Percentiles rank a stretch among this genome's conserved stretches.
These are phyloP conservation scores for Elysia crispata DNA, from an alignment of 2,888 invertebrate genomes.

Conservation along the genomic window DNA sequence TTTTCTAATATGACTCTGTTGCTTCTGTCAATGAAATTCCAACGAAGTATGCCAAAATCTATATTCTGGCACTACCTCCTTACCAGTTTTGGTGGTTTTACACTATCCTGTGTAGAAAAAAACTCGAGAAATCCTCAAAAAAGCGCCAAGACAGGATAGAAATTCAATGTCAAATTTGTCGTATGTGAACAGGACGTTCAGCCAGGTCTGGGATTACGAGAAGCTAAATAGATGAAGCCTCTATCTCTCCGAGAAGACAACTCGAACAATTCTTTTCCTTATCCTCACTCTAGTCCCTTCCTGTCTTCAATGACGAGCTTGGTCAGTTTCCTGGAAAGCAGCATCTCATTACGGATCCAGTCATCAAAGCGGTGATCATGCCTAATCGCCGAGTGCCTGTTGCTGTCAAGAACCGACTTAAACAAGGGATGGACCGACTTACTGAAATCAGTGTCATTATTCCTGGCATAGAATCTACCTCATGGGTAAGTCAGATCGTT, in stretches of 20 bases:
- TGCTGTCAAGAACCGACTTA: slow-evolving; percentile 37
- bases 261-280: neutral
- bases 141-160: too few relatives aligned
- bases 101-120: too few relatives aligned
- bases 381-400: slow-evolving; percentile 41
- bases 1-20: too few relatives aligned
- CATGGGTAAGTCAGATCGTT: slow-evolving; percentile 52
- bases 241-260: neutral
- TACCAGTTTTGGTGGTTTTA: too few relatives aligned
- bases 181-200: too few relatives aligned
- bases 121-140: too few relatives aligned
- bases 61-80: too few relatives aligned
- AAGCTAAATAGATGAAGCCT: too few relatives aligned
- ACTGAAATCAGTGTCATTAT: slow-evolving; percentile 40
- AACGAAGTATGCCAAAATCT: too few relatives aligned
- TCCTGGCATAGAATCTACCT: slow-evolving; percentile 37
- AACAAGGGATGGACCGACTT: slow-evolving; percentile 34
- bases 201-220: too few relatives aligned
- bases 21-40: too few relatives aligned
- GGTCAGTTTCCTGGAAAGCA: slow-evolving; percentile 16
- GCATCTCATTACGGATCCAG: slow-evolving; percentile 16
- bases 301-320: slow-evolving; percentile 5
- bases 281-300: neutral
- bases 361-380: slow-evolving; percentile 34
- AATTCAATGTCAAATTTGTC: too few relatives aligned